Evolutionary conservation across 2,113 vertebrate species (phyloP), one percentile per base, ranked within the genome.

Genomic region (Crotalus tigris): DNA sequence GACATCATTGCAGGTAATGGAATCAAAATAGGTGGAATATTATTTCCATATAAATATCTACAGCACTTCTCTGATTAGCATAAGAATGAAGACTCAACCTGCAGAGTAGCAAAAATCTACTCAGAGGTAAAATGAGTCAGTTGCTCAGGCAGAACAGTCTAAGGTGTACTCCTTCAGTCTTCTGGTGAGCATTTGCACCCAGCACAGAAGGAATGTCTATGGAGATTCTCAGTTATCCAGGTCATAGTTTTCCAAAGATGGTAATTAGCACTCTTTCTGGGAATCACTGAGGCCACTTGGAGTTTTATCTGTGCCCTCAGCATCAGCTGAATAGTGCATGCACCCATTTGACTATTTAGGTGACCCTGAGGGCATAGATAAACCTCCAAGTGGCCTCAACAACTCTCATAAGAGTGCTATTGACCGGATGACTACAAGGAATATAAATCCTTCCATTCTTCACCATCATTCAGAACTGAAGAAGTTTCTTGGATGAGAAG

Each of bases 81-180:
- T 92, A 69, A 64, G 86, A 92, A 88, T 59, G 86, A 92, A 92
- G 91, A 88, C 49, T 23, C n/a, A 53, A 53, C 64, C 44, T 39
- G 46, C 46, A 64, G 24, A 69, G n/a, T 53, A 53, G 85, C 64
- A 92, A 58, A 58, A 33, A 39, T 53, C 53, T 64, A 33, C 4
- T 88, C 64, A 15, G 29, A 69, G 64, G 29, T n/a, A 69, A 29
- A n/a, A 69, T 69, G 64, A 69, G 4, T 69, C 61, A 69, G 11
- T 69, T 69, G 64, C 4, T 69, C 4, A 69, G 64, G 64, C 29
- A 69, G 64, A 69, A 69, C 12, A n/a, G 26, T 64, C 26, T n/a
- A 11, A 13, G 61, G 15, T 69, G 69, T n/a, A 33, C 69, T 17
- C 13, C 5, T 75, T 33, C 13, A 33, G 17, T 39, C 69, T 69